Percentiles rank a stretch among this genome's conserved stretches.
Conservation (phyloP, 2,113 vertebrate genomes). For the Montifringilla adamsi region DNA sequence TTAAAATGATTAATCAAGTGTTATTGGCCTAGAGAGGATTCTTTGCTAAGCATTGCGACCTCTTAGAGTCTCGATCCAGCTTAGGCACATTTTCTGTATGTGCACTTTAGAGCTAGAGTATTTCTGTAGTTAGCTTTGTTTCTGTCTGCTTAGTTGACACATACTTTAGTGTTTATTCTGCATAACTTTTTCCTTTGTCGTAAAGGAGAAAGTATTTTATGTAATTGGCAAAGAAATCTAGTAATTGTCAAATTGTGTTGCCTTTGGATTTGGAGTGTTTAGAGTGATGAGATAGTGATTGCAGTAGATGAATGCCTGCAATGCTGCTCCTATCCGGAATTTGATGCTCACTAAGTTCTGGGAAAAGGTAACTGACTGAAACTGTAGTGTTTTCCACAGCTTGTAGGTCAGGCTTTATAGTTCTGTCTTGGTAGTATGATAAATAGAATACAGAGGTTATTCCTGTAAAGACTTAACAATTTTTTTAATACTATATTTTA, state of each 20-base stretch:
- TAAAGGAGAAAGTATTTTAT: background rate
- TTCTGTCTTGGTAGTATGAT: background rate
- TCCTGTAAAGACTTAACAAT: background rate
- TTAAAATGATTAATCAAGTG: slow-evolving; percentile 63
- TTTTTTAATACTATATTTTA: background rate
- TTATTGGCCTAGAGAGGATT: slow-evolving; percentile 52
- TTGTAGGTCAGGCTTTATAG: background rate
- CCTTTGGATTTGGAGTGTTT: background rate
- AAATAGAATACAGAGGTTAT: background rate
- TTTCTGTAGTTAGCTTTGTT: background rate
- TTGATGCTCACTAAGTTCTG: background rate
- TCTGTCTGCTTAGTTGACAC: background rate
- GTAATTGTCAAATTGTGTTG: background rate
- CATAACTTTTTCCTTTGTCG: background rate
- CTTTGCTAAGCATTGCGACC: slow-evolving; percentile 20
- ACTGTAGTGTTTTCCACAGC: background rate
- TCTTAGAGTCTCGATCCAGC: slow-evolving; percentile 17
- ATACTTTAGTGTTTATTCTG: background rate
- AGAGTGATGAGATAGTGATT: background rate
- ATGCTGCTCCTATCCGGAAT: background rate
- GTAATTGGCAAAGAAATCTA: background rate
- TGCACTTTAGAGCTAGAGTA: background rate
- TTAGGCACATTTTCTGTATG: background rate
- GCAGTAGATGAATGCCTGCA: background rate
- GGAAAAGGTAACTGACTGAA: background rate